Evolutionary conservation across 2,888 invertebrate genomes (phyloP).

Genomic region (Calliopum simillimum): DNA sequence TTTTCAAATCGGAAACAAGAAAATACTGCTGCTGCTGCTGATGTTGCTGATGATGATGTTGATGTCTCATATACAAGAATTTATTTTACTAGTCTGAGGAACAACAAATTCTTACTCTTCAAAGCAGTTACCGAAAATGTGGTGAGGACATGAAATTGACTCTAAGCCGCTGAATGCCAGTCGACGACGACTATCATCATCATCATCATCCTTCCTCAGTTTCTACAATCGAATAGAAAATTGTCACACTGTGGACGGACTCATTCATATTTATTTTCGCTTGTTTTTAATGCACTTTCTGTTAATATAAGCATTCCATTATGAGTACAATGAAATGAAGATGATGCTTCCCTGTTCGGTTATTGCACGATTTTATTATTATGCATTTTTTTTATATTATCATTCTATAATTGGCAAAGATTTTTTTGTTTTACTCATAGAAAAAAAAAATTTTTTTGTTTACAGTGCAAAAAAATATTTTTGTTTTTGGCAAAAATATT

Average conservation of each 20-base stretch:
- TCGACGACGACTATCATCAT: too few relatives aligned
- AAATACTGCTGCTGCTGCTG: not conserved
- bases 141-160: constrained; percentile 23
- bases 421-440: too few relatives aligned
- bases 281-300: constrained; percentile 8
- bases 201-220: not conserved
- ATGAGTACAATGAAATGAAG: not conserved
- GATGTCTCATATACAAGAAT: too few relatives aligned
- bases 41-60: too few relatives aligned
- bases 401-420: too few relatives aligned
- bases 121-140: constrained; percentile 44
- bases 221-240: constrained; percentile 15
- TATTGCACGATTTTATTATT: too few relatives aligned
- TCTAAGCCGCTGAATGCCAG: constrained; percentile 19
- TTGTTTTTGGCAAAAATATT: too few relatives aligned
- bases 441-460: too few relatives aligned
- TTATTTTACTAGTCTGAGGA: too few relatives aligned
- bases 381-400: too few relatives aligned
- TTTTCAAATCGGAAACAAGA: not conserved
- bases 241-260: constrained; percentile 8
- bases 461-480: too few relatives aligned
- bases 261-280: constrained; percentile 20
- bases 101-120: not conserved
- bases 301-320: constrained; percentile 33
- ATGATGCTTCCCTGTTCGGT: constrained; percentile 18